These are phyloP conservation scores for Hemaris fuciformis DNA, from an alignment of 2,888 invertebrate genomes.

Conservation along the genomic window DNA sequence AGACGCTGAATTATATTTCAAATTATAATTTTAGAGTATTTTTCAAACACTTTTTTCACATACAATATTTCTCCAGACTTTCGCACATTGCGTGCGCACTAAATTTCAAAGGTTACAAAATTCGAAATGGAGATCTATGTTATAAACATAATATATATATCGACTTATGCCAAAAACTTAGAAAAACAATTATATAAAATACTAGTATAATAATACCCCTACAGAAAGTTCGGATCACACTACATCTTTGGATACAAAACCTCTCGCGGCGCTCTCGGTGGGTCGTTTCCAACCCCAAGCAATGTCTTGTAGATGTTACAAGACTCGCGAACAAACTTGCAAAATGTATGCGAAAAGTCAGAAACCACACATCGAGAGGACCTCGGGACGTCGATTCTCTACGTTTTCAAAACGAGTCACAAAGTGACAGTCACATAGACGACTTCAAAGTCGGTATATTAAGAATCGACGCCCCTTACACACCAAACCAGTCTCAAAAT, in stretches of 20 bases:
- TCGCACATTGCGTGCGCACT: slow-evolving; percentile 15
- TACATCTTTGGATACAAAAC: slow-evolving; percentile 79
- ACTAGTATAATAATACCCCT: slow-evolving; percentile 71
- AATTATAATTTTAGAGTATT: slow-evolving; percentile 24
- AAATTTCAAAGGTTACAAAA: slow-evolving; percentile 30
- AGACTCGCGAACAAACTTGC: not conserved
- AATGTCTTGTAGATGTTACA: not conserved
- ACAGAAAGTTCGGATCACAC: slow-evolving; percentile 78
- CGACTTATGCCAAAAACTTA: slow-evolving; percentile 66
- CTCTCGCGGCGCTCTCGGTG: slow-evolving; percentile 44
- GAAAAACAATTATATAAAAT: slow-evolving; percentile 73
- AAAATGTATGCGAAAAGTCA: slow-evolving; percentile 1
- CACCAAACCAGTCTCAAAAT: slow-evolving; percentile 66
- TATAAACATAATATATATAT: slow-evolving; percentile 54
- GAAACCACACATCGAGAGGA: slow-evolving; percentile 30
- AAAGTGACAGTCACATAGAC: slow-evolving; percentile 8
- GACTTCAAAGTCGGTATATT: slow-evolving; percentile 11
- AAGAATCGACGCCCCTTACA: slow-evolving; percentile 32
- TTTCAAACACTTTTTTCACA: slow-evolving; percentile 10
- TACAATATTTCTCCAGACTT: slow-evolving; percentile 5
- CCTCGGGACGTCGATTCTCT: slow-evolving; percentile 25
- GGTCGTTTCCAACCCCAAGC: slow-evolving; percentile 17
- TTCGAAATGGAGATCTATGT: slow-evolving; percentile 67
- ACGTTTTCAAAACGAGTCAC: slow-evolving; percentile 3
- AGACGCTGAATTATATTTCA: slow-evolving; percentile 29